A percentile compares a stretch with the other conserved stretches of the same genome.
Evolutionary conservation across 30 jellyfish, hydroid and myxozoan species (phyloP).

Genomic region (Morbakka virulenta): DNA sequence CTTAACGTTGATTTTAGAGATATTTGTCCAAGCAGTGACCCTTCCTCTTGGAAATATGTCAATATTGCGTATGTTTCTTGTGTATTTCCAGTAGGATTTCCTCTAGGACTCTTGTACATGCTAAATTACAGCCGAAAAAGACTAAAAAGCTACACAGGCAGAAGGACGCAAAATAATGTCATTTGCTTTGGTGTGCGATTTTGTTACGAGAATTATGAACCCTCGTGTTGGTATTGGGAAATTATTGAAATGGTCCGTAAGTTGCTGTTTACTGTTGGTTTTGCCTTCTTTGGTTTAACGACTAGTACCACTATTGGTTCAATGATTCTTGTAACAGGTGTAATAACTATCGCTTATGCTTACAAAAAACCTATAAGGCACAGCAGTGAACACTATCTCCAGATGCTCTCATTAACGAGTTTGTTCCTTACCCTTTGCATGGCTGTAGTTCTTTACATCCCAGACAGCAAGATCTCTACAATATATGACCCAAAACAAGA

Average conservation of each 20-base stretch:
- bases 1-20: slow-evolving; percentile 57
- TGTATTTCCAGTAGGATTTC: slow-evolving; percentile 51
- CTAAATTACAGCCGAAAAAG: not conserved
- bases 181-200: slow-evolving; percentile 28
- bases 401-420: slow-evolving; percentile 21
- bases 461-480: not conserved
- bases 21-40: slow-evolving; percentile 1
- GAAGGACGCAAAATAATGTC: not conserved
- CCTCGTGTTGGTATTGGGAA: slow-evolving; percentile 47
- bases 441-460: slow-evolving; percentile 3
- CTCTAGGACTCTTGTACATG: slow-evolving; percentile 11
- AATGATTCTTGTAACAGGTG: slow-evolving; percentile 15
- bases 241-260: slow-evolving; percentile 38
- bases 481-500: not conserved
- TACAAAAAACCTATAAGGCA: slow-evolving; percentile 24
- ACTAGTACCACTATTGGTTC: slow-evolving; percentile 16
- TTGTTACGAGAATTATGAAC: slow-evolving; percentile 35
- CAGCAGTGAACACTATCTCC: slow-evolving; percentile 21
- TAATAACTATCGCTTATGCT: slow-evolving; percentile 23
- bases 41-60: not conserved
- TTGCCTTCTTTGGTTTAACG: slow-evolving; percentile 5
- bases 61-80: slow-evolving; percentile 9
- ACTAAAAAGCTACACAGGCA: not conserved
- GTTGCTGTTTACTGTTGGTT: slow-evolving; percentile 33
- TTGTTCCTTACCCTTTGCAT: slow-evolving; percentile 30